A percentile compares a stretch with the other conserved stretches of the same genome.
Conservation (phyloP, 2,113 vertebrate genomes). For the Eulacestoma nigropectus region DNA sequence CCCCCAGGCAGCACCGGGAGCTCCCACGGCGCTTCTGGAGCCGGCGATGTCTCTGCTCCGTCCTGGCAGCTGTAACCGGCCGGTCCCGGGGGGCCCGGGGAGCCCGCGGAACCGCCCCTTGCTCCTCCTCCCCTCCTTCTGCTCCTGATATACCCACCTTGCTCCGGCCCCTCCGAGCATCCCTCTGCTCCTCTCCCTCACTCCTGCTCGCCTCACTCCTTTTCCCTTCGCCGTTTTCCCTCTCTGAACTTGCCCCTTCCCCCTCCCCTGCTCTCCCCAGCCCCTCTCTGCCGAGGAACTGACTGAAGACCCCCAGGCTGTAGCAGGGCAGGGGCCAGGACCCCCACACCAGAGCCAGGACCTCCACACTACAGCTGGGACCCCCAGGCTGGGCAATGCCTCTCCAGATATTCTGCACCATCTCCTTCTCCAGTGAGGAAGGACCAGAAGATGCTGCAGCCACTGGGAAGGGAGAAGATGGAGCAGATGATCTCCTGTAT, state of each 20-base stretch:
- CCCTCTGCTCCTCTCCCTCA: slow-evolving; percentile 12
- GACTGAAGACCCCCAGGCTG: background rate
- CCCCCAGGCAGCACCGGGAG: background rate
- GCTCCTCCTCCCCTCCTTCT: slow-evolving; percentile 16
- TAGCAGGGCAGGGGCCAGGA: background rate
- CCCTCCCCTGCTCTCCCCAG: background rate
- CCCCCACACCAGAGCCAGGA: background rate
- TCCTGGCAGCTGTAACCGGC: slow-evolving; percentile 31
- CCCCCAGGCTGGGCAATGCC: slow-evolving; percentile 73
- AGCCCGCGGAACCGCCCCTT: background rate
- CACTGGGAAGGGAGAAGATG: slow-evolving; percentile 5
- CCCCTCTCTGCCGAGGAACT: background rate
- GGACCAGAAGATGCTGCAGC: slow-evolving; percentile 48
- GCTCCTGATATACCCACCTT: background rate
- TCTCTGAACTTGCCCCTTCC: background rate
- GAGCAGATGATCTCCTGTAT: background rate
- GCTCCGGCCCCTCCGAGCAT: background rate
- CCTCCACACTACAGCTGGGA: background rate
- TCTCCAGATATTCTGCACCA: slow-evolving; percentile 91
- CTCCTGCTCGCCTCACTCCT: background rate
- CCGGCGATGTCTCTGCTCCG: background rate
- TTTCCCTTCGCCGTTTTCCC: background rate
- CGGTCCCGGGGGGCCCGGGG: background rate
- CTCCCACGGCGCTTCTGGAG: background rate
- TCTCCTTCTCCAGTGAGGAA: slow-evolving; percentile 86